Conservation (phyloP, 2,113 vertebrate genomes). For the Suncus etruscus region DNA sequence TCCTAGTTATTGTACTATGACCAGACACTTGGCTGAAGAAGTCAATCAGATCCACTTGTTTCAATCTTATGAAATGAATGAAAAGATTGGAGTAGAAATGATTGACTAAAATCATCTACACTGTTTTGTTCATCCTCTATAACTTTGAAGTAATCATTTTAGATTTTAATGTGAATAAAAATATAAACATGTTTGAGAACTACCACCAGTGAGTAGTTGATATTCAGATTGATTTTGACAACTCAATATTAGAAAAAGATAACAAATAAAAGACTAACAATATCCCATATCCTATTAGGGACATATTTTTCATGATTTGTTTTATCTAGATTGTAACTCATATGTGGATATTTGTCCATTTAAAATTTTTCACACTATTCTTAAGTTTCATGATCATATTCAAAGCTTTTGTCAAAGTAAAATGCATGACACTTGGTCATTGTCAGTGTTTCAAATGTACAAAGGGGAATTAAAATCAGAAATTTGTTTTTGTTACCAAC, state of each 20-base stretch:
- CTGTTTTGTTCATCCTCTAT: conserved; percentile 51
- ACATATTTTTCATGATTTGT: conserved; percentile 25
- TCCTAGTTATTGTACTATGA: background rate
- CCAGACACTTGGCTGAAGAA: background rate
- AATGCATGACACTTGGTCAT: background rate
- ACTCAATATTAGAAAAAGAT: conserved; percentile 36
- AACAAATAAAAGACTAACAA: conserved; percentile 17
- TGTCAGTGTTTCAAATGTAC: background rate
- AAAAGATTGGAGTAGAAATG: conserved; percentile 15
- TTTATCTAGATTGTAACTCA: background rate
- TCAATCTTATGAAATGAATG: conserved; percentile 23
- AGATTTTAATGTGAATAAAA: conserved; percentile 26
- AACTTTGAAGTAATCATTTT: conserved; percentile 59
- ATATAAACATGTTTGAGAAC: conserved; percentile 31
- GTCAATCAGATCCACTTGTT: background rate
- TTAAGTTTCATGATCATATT: conserved; percentile 19
- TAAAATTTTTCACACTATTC: background rate
- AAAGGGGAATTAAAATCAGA: conserved; percentile 10
- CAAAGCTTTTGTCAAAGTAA: conserved; percentile 50
- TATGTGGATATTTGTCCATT: background rate
- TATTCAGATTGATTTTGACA: conserved; percentile 61
- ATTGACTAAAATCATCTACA: conserved; percentile 56
- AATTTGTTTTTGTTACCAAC: background rate
- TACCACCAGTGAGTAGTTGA: conserved; percentile 29
- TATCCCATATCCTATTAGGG: background rate